Evolutionary conservation across 2,888 invertebrate genomes (phyloP), one percentile per base, ranked within the genome.

Genomic region (Nomada fabriciana): DNA sequence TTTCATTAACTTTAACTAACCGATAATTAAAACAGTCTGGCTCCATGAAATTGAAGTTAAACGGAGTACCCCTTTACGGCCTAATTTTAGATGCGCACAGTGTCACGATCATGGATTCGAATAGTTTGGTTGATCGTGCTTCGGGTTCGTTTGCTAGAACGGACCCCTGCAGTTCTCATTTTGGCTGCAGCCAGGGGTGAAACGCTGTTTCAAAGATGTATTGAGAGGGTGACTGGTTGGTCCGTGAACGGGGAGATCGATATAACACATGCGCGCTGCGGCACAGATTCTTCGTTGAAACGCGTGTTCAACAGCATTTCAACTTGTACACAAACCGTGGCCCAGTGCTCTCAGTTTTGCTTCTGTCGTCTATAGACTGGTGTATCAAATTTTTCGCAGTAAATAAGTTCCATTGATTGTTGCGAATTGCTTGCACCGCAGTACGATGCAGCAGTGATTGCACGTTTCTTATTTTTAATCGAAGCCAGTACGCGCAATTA

Each of bases 221-320:
- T 74, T 67, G 82, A 65, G 80, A 86, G 88, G 84, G 88, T 87
- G 82, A 78, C 74, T 86, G 82, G 65, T 75, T 85, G 80, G 69
- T 61, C 78, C 69, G 81, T 68, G 71, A 70, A 68, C 79, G 77
- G 50, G 67, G 64, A 67, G 90, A 92, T 92, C 92, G 91, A 92
- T 92, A 92, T 81, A 91, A 91, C 90, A 92, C 92, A 92, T 92
- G 92, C 92, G 92, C 92, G 76, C 82, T 90, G 79, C 78, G 80
- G 82, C 83, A 84, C 84, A 83, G 86, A 86, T 86, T 85, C 69
- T 78, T 76, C 57, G 64, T 71, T 71, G 73, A 74, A 73, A 82
- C 69, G 79, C 74, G 76, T 79, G 80, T 81, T 82, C 80, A 80
- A 78, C 81, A 73, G 85, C 78, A 80, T 85, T 82, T 75, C 83